Evolutionary conservation across 1,140 invertebrate species (phyloP).

Genomic region (Lanistes nyassanus): DNA sequence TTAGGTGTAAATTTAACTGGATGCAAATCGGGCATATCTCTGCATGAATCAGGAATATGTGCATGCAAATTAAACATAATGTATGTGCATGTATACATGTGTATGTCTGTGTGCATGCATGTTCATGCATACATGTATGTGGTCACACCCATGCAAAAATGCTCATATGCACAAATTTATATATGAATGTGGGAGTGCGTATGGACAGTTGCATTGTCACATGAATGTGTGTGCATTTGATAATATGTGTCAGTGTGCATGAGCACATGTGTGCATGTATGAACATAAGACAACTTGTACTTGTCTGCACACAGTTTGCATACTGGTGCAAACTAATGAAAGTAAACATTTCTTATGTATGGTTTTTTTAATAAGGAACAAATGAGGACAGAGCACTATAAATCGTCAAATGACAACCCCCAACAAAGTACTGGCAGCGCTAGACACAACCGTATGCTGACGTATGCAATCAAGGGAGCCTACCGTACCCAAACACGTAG

Average conservation of each 20-base stretch:
- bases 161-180: not conserved
- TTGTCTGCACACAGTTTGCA: too few species aligned
- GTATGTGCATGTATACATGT: not conserved
- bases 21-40: not conserved
- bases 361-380: too few species aligned
- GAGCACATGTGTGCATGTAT: not conserved
- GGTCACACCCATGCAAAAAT: not conserved
- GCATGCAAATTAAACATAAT: not conserved
- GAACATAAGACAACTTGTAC: too few species aligned
- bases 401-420: too few species aligned
- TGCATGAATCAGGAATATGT: not conserved
- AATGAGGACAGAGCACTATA: too few species aligned
- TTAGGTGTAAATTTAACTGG: not conserved
- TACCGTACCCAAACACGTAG: too few species aligned
- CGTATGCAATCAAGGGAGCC: too few species aligned
- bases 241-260: not conserved
- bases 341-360: too few species aligned
- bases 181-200: not conserved
- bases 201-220: not conserved
- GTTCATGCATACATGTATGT: not conserved
- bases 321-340: too few species aligned
- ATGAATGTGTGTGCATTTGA: constrained; percentile 3
- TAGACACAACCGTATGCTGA: too few species aligned
- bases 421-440: too few species aligned
- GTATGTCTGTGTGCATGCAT: constrained; percentile 2